Evolutionary conservation across 2,888 invertebrate genomes (phyloP).

Genomic region (Microdon myrmicae): DNA sequence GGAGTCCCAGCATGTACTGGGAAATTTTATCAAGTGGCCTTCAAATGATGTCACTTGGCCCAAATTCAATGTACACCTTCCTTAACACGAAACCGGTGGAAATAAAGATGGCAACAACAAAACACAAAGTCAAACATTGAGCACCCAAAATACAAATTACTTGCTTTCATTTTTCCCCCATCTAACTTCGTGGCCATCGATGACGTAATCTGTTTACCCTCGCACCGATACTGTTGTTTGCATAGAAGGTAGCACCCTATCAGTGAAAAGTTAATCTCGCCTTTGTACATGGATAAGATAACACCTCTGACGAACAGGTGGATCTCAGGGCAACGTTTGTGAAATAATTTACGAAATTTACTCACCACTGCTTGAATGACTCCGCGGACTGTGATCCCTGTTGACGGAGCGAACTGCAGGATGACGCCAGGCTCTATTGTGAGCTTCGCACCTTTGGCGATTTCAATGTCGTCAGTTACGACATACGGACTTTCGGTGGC

Average conservation of each 20-base stretch:
- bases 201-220: conserved; percentile 45
- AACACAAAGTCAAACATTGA: background rate
- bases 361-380: conserved; percentile 89
- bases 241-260: conserved; percentile 15
- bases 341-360: conserved; percentile 54
- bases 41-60: conserved; percentile 48
- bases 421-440: conserved; percentile 91
- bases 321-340: conserved; percentile 8
- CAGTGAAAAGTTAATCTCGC: conserved; percentile 29
- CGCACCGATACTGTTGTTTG: conserved; percentile 33
- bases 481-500: conserved; percentile 77
- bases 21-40: conserved; percentile 39
- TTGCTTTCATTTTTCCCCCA: conserved; percentile 10
- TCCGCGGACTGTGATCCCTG: conserved; percentile 93
- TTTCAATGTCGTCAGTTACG: conserved; percentile 80
- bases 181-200: background rate
- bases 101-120: conserved; percentile 15
- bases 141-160: conserved; percentile 7
- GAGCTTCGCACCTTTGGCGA: conserved; percentile 82
- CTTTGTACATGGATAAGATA: conserved; percentile 45
- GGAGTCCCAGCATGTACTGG: too few species aligned
- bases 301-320: conserved; percentile 27
- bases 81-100: too few species aligned
- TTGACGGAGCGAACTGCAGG: conserved; percentile 88
- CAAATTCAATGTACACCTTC: conserved; percentile 29